A percentile compares a stretch with the other conserved stretches of the same genome.
Evolutionary conservation across 2,888 invertebrate genomes (phyloP).

Genomic region (Alloplasta piceator): DNA sequence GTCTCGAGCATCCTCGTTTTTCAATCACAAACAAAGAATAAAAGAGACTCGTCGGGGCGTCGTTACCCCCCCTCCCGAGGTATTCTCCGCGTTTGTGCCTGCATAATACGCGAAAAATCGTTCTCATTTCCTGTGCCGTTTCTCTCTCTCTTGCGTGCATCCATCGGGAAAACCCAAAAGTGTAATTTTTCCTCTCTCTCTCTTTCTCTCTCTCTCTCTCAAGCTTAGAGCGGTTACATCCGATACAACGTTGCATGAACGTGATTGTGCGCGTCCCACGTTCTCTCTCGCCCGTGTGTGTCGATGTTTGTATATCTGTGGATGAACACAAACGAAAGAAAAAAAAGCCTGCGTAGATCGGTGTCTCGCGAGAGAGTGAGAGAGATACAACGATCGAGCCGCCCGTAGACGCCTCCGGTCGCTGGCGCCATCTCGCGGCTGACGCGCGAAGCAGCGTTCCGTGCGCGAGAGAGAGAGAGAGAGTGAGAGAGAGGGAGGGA

Average conservation of each 20-base stretch:
- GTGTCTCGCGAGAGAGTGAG: conserved; percentile 51
- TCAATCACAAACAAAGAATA: neutral
- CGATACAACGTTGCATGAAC: neutral
- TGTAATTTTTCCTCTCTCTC: neutral
- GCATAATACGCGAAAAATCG: conserved; percentile 47
- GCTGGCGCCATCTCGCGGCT: conserved; percentile 17
- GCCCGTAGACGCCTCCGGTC: conserved; percentile 29
- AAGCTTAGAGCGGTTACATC: neutral
- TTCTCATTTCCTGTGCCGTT: conserved; percentile 56
- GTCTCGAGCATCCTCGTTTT: neutral
- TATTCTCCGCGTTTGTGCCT: conserved; percentile 10
- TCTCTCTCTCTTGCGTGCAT: neutral
- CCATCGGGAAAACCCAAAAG: neutral
- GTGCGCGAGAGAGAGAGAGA: conserved; percentile 32
- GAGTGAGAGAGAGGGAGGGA: conserved; percentile 29
- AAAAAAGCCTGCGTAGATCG: conserved; percentile 54
- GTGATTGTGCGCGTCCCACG: conserved; percentile 49
- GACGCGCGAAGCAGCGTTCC: conserved; percentile 27
- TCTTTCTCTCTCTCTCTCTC: neutral
- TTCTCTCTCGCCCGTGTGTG: conserved; percentile 43
- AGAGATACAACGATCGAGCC: neutral
- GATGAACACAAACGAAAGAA: conserved; percentile 37
- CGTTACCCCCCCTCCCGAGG: conserved; percentile 1
- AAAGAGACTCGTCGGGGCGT: neutral
- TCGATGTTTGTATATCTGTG: conserved; percentile 38